These are phyloP conservation scores for Bellardia bayeri DNA, from an alignment of 2,888 invertebrate genomes.

Conservation along the genomic window DNA sequence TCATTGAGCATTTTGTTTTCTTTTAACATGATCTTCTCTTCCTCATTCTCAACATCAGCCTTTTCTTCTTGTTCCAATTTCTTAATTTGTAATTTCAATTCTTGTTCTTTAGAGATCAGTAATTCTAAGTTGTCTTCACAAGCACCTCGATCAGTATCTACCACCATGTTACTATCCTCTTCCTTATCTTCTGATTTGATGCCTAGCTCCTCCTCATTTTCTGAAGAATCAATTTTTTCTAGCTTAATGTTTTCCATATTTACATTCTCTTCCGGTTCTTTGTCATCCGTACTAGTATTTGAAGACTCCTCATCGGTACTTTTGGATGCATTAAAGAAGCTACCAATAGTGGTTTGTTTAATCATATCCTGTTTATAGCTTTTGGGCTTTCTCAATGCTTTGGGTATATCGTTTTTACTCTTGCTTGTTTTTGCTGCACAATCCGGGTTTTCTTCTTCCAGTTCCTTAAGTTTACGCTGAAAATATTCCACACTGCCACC, in stretches of 20 bases:
- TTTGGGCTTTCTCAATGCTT: conserved; percentile 77
- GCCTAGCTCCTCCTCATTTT: conserved; percentile 17
- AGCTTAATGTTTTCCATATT: conserved; percentile 57
- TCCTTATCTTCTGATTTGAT: conserved; percentile 17
- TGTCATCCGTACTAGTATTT: conserved; percentile 35
- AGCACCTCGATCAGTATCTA: conserved; percentile 15
- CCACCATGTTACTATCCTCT: conserved; percentile 51
- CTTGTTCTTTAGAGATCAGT: conserved; percentile 68
- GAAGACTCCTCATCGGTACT: conserved; percentile 48
- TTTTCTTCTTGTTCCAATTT: conserved; percentile 65
- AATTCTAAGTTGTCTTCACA: conserved; percentile 66
- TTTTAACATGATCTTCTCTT: conserved; percentile 29
- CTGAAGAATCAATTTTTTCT: conserved; percentile 50
- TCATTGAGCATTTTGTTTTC: conserved; percentile 26
- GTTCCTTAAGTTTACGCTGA: conserved; percentile 81
- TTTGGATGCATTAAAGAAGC: conserved; percentile 76
- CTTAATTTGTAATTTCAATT: conserved; percentile 67
- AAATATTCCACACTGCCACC: conserved; percentile 85
- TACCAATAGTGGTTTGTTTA: conserved; percentile 80
- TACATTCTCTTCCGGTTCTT: conserved; percentile 42
- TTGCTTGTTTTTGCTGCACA: conserved; percentile 33
- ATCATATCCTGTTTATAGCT: conserved; percentile 79
- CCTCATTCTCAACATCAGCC: conserved; percentile 38
- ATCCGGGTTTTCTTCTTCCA: conserved; percentile 78
- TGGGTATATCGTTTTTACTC: conserved; percentile 77